Evolutionary conservation across 2,888 invertebrate genomes (phyloP).

Genomic region (Ariolimax columbianus): DNA sequence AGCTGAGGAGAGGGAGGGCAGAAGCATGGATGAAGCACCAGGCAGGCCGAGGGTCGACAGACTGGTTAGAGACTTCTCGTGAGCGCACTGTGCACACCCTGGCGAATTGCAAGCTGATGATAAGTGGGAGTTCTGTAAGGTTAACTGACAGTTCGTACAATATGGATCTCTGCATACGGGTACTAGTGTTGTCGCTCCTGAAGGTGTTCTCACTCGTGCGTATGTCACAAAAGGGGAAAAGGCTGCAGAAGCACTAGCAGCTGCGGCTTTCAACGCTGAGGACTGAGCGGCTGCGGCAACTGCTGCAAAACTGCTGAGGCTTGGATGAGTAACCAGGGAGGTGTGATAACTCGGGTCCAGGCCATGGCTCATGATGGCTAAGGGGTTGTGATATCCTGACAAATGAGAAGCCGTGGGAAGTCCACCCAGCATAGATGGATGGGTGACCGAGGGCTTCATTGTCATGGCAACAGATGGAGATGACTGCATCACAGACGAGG

Average conservation of each 20-base stretch:
- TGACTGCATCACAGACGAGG: conserved; percentile 44
- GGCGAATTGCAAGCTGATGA: conserved; percentile 89
- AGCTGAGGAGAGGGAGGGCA: conserved; percentile 67
- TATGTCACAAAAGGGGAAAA: conserved; percentile 91
- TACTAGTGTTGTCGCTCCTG: conserved; percentile 88
- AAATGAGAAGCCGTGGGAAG: conserved; percentile 54
- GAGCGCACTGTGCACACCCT: conserved; percentile 96
- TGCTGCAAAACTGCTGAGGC: conserved; percentile 58
- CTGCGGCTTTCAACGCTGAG: conserved; percentile 80
- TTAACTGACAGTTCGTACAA: conserved; percentile 95
- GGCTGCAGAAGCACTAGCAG: conserved; percentile 80
- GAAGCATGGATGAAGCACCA: conserved; percentile 61
- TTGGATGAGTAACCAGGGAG: conserved; percentile 66
- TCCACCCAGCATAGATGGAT: conserved; percentile 56
- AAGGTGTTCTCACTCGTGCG: conserved; percentile 93
- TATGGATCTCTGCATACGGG: conserved; percentile 97
- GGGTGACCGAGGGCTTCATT: conserved; percentile 53
- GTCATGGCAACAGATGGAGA: conserved; percentile 38
- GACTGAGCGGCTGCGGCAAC: conserved; percentile 60
- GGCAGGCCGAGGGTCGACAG: conserved; percentile 55
- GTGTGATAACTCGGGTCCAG: conserved; percentile 58
- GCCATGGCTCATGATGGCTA: conserved; percentile 57
- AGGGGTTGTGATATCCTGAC: conserved; percentile 57
- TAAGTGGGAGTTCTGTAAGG: conserved; percentile 84
- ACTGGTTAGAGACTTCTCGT: conserved; percentile 82